phyloP scores from a whole-genome alignment of 1,140 invertebrate genomes.

The Procambarus virginalis region DNA sequence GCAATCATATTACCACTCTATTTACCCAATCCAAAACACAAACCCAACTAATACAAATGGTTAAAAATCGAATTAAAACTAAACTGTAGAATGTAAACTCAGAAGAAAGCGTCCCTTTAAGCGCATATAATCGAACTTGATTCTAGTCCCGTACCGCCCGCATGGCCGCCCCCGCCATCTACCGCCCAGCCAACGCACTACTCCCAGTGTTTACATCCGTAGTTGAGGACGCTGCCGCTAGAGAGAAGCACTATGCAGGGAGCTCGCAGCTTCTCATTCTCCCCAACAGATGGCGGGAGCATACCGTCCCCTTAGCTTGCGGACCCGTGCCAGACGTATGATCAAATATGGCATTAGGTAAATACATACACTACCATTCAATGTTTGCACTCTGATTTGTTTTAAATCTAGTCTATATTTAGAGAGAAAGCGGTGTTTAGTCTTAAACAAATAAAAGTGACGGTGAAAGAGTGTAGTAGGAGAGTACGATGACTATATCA shows the following conservation, averaged over 20 bases:
- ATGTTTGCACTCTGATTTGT: background rate
- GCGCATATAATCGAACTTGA: background rate
- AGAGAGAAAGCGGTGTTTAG: background rate
- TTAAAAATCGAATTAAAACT: too few relatives aligned
- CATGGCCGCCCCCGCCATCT: constrained; percentile 7
- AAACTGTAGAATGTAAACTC: background rate
- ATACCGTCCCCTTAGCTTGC: background rate
- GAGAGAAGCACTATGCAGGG: constrained; percentile 14
- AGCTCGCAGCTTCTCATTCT: background rate
- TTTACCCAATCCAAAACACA: too few relatives aligned
- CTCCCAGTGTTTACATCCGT: constrained; percentile 19
- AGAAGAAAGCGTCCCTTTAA: background rate
- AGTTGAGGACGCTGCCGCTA: constrained; percentile 20
- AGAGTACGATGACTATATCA: background rate
- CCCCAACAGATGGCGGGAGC: constrained; percentile 20
- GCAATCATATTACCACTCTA: too few relatives aligned
- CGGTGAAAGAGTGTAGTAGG: too few relatives aligned
- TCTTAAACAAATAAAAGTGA: too few relatives aligned
- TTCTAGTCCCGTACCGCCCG: background rate
- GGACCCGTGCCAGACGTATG: constrained; percentile 7
- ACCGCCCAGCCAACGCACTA: background rate
- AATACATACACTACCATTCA: background rate
- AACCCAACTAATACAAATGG: too few relatives aligned
- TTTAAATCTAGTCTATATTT: background rate
- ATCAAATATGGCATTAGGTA: background rate